Conservation (phyloP, 2,113 vertebrate species). For the Pelecanus crispus region DNA sequence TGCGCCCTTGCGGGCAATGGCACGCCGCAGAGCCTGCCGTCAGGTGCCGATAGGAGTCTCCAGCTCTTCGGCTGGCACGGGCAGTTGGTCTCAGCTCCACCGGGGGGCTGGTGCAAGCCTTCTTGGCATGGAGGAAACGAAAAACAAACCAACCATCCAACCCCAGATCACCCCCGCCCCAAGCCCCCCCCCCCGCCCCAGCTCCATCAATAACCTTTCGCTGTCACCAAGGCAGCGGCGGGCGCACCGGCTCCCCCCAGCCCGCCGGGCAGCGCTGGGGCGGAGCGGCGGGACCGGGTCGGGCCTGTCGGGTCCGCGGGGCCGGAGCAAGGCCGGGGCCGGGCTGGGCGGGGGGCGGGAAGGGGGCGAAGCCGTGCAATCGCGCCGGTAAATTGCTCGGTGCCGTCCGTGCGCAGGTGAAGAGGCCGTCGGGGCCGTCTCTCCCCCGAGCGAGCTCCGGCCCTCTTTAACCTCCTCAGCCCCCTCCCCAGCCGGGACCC, state of each 20-base stretch:
- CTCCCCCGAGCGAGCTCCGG: fast-evolving
- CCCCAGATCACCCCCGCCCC: background rate
- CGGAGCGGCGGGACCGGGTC: background rate
- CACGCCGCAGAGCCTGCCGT: background rate
- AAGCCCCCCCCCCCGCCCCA: no score
- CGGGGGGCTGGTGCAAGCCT: background rate
- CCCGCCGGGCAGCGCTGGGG: background rate
- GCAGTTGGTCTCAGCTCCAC: background rate
- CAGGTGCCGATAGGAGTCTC: background rate
- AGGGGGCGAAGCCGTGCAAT: background rate
- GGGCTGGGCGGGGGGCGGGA: background rate
- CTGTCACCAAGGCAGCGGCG: background rate
- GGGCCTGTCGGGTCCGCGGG: background rate
- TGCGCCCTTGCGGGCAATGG: no score
- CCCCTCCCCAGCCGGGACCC: background rate
- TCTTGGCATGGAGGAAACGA: background rate
- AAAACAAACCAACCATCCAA: background rate
- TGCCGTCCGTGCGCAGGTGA: background rate
- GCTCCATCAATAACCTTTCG: background rate
- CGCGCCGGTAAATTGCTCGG: background rate
- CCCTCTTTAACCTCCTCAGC: background rate
- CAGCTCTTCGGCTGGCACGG: background rate
- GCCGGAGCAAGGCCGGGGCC: no score
- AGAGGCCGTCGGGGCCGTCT: background rate
- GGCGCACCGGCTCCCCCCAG: background rate